Conservation (phyloP, 2,797 vertebrate species). For the Distichodus sexfasciatus region DNA sequence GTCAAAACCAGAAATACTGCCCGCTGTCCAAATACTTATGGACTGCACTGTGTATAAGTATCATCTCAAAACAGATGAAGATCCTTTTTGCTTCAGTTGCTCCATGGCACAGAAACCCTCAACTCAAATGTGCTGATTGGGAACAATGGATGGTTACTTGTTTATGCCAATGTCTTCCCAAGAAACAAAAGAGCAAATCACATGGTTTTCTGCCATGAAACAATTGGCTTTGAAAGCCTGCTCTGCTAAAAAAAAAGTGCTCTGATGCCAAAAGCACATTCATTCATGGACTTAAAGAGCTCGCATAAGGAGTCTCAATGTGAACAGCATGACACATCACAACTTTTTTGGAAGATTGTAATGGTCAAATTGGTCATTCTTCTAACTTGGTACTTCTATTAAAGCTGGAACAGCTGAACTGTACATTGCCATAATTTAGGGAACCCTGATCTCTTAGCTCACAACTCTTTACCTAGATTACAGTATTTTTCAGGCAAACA, state of each 20-base stretch:
- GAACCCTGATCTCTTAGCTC: not conserved
- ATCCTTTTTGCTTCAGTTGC: conserved; percentile 42
- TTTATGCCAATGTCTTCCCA: not conserved
- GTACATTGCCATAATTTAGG: not conserved
- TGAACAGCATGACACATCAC: conserved; percentile 99
- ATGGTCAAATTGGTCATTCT: conserved; percentile 17
- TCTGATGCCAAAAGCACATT: conserved; percentile 42
- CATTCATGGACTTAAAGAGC: conserved; percentile 54
- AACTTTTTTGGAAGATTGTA: conserved; percentile 81
- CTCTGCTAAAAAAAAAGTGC: conserved; percentile 48
- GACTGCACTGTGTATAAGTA: not conserved
- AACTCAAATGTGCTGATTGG: not conserved
- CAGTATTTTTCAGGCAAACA: conserved; percentile 14
- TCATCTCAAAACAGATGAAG: not conserved
- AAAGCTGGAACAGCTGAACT: conserved; percentile 18
- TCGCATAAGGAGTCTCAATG: conserved; percentile 65
- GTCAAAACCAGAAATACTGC: not conserved
- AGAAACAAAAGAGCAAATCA: not conserved
- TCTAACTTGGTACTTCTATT: not conserved
- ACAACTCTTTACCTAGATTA: not conserved
- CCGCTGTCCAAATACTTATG: not conserved
- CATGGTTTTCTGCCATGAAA: conserved; percentile 68
- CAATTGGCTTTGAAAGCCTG: conserved; percentile 50
- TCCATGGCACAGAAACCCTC: conserved; percentile 63
- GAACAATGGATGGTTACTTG: not conserved